These are phyloP conservation scores for Tinea pellionella DNA, from an alignment of 2,888 invertebrate species.

Conservation along the genomic window DNA sequence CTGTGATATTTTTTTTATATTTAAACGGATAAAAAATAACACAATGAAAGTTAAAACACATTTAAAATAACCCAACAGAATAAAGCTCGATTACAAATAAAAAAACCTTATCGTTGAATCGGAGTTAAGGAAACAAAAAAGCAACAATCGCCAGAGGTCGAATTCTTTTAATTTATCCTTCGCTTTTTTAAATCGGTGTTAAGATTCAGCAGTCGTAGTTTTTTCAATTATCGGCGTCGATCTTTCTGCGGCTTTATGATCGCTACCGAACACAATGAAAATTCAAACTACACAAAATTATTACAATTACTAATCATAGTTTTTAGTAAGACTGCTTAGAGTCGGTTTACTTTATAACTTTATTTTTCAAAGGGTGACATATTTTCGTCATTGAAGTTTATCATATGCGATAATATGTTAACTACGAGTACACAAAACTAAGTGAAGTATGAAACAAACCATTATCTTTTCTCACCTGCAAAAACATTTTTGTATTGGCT, in stretches of 20 bases:
- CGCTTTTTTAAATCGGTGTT: constrained; percentile 63
- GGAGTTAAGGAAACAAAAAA: constrained; percentile 41
- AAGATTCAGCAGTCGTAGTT: constrained; percentile 59
- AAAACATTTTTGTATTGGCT: neutral
- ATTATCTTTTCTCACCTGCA: constrained; percentile 1
- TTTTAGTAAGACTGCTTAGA: too few relatives aligned
- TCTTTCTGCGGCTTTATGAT: constrained; percentile 53
- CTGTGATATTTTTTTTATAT: neutral
- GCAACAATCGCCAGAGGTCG: constrained; percentile 48
- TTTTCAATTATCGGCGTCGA: constrained; percentile 57
- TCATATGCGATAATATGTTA: neutral
- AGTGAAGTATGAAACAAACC: neutral
- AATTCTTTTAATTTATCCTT: constrained; percentile 64
- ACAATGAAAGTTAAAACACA: constrained; percentile 11
- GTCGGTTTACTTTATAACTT: too few relatives aligned
- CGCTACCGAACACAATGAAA: constrained; percentile 39
- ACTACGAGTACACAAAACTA: neutral
- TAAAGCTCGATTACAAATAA: constrained; percentile 49
- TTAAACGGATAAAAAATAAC: neutral
- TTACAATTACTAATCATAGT: too few relatives aligned
- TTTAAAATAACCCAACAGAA: constrained; percentile 7
- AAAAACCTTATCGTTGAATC: constrained; percentile 51
- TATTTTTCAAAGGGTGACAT: too few relatives aligned
- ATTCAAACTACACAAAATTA: too few relatives aligned
- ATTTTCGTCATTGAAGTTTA: neutral